Conservation (phyloP, 2,113 vertebrate species). For the Turdus rufiventris region DNA sequence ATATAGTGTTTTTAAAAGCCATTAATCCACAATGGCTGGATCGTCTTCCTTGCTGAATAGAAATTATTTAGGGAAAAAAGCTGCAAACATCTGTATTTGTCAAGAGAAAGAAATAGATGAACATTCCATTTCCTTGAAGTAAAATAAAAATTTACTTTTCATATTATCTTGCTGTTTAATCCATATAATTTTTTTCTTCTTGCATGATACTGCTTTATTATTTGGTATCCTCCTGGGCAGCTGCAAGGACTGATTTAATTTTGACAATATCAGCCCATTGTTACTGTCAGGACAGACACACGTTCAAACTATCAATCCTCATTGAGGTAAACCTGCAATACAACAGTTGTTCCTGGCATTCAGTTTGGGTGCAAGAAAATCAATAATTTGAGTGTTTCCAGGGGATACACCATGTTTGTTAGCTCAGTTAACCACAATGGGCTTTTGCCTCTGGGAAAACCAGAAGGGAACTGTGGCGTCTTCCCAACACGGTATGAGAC, state of each 20-base stretch:
- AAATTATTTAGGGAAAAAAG: background rate
- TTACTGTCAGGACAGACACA: background rate
- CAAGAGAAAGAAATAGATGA: background rate
- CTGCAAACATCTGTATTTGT: background rate
- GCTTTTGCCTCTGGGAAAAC: background rate
- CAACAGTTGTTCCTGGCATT: background rate
- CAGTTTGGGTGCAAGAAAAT: background rate
- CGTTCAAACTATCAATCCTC: background rate
- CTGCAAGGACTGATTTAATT: background rate
- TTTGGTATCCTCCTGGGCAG: background rate
- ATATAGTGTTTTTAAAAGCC: background rate
- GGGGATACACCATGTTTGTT: background rate
- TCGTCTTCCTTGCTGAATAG: background rate
- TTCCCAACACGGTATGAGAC: background rate
- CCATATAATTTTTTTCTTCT: background rate
- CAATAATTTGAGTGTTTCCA: background rate
- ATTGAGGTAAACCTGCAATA: background rate
- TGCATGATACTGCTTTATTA: background rate
- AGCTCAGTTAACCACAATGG: background rate
- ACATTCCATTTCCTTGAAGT: background rate
- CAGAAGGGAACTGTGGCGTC: rapidly evolving
- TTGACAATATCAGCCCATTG: background rate
- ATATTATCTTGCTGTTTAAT: background rate
- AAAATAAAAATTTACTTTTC: background rate
- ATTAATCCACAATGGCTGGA: background rate